Evolutionary conservation across 2,888 invertebrate genomes (phyloP).

Genomic region (Dusona sp.): DNA sequence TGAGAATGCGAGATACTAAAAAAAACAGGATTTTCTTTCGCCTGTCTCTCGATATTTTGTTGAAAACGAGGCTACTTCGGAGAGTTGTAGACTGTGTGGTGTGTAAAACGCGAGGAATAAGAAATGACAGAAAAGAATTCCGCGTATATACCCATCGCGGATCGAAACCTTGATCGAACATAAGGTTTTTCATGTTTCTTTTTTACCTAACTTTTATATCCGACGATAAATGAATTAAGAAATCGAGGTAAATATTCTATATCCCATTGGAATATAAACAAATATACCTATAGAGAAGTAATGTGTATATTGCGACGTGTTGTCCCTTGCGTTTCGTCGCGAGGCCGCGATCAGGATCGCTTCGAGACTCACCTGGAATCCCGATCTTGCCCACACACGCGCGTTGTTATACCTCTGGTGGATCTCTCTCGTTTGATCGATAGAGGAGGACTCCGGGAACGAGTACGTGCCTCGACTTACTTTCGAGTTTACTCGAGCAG

Average conservation of each 20-base stretch:
- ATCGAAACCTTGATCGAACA: slow-evolving; percentile 65
- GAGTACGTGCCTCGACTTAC: slow-evolving; percentile 68
- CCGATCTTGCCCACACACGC: slow-evolving; percentile 59
- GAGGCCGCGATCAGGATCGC: slow-evolving; percentile 60
- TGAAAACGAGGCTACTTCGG: slow-evolving; percentile 32
- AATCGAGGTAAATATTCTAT: slow-evolving; percentile 58
- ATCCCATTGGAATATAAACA: neutral
- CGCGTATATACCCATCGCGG: slow-evolving; percentile 56
- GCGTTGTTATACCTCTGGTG: slow-evolving; percentile 26
- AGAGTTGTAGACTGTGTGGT: neutral
- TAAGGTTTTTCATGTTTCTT: slow-evolving; percentile 57
- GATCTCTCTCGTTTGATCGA: slow-evolving; percentile 67
- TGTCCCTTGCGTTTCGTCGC: slow-evolving; percentile 57
- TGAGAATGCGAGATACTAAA: slow-evolving; percentile 44
- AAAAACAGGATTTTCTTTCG: slow-evolving; percentile 10
- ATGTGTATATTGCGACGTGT: slow-evolving; percentile 20
- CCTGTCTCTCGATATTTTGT: slow-evolving; percentile 5
- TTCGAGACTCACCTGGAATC: slow-evolving; percentile 65
- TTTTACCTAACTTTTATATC: slow-evolving; percentile 18
- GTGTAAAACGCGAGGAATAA: slow-evolving; percentile 9
- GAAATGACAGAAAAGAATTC: slow-evolving; percentile 50
- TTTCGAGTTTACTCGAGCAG: slow-evolving; percentile 64
- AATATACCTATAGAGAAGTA: neutral
- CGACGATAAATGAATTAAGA: slow-evolving; percentile 64
- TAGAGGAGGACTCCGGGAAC: slow-evolving; percentile 66